These are phyloP conservation scores for Drosophila sulfurigaster DNA, from an alignment of 1,140 invertebrate species.

Conservation along the genomic window DNA sequence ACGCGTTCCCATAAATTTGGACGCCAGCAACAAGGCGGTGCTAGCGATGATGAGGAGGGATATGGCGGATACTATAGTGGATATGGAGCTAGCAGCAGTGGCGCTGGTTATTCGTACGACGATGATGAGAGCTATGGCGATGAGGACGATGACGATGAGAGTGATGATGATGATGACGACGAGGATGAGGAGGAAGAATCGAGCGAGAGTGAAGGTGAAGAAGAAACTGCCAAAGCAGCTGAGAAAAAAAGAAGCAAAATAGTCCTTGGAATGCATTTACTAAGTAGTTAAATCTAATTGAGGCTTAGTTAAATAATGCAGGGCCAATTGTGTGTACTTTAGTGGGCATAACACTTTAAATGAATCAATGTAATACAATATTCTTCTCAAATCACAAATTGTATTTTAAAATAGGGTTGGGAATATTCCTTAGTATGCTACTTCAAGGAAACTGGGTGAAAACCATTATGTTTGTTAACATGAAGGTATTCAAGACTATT, in stretches of 20 bases:
- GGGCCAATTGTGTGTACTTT: neutral
- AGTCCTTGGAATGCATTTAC: constrained; percentile 10
- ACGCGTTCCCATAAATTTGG: constrained; percentile 94
- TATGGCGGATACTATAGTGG: constrained; percentile 85
- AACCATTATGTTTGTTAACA: no score
- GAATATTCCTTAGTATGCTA: no score
- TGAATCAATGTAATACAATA: no score
- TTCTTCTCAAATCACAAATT: no score
- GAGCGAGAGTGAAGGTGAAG: constrained; percentile 60
- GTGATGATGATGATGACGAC: constrained; percentile 86
- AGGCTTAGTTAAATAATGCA: neutral
- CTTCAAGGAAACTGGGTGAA: no score
- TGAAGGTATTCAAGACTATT: no score
- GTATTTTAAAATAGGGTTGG: no score
- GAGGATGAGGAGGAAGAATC: constrained; percentile 84
- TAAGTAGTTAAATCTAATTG: constrained; percentile 20
- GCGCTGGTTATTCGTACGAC: constrained; percentile 85
- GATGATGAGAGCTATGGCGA: constrained; percentile 86
- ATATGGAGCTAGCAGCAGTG: constrained; percentile 85
- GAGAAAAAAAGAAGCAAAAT: constrained; percentile 46
- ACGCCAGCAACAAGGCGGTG: constrained; percentile 89
- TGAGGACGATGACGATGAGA: constrained; percentile 82
- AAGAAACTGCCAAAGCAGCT: constrained; percentile 29
- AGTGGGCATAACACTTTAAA: neutral
- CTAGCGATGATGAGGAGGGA: constrained; percentile 87